Conservation (phyloP, 1,140 invertebrate species). For the Lethrus apterus region DNA sequence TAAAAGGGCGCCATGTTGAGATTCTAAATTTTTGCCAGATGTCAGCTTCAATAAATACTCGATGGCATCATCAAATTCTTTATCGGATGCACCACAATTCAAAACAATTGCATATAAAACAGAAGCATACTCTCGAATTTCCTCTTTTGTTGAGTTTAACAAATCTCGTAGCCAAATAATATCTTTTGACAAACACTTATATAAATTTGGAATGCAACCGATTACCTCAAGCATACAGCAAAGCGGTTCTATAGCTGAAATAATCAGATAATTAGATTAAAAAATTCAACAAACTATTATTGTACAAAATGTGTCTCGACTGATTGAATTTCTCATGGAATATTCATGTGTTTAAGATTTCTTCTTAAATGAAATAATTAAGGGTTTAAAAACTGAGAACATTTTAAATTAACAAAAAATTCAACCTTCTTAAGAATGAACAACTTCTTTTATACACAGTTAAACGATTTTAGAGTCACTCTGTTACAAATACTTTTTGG, state of each 20-base stretch:
- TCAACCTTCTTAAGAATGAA: no score
- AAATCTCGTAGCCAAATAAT: slow-evolving; percentile 55
- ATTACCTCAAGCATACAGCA: slow-evolving; percentile 67
- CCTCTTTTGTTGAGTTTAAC: slow-evolving; percentile 63
- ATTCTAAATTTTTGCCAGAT: slow-evolving; percentile 55
- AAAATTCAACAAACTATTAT: not conserved
- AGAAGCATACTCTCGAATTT: slow-evolving; percentile 62
- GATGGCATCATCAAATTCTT: slow-evolving; percentile 50
- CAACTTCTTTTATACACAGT: no score
- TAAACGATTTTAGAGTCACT: no score
- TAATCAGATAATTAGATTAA: slow-evolving; percentile 13
- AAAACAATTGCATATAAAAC: slow-evolving; percentile 60
- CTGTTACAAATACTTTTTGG: no score
- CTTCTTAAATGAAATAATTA: no score
- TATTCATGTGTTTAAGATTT: no score
- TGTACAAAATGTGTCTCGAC: no score
- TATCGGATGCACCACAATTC: slow-evolving; percentile 44
- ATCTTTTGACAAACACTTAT: slow-evolving; percentile 32
- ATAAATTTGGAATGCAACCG: slow-evolving; percentile 52
- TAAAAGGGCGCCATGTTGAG: slow-evolving; percentile 65
- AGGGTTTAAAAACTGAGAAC: no score
- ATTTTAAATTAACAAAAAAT: no score
- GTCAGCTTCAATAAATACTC: slow-evolving; percentile 47
- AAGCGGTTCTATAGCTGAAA: slow-evolving; percentile 53
- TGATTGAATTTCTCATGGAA: no score